Evolutionary conservation across 2,797 vertebrate genomes (phyloP), one percentile per base, ranked within the genome.

Genomic region (Rhynchotus rufescens): DNA sequence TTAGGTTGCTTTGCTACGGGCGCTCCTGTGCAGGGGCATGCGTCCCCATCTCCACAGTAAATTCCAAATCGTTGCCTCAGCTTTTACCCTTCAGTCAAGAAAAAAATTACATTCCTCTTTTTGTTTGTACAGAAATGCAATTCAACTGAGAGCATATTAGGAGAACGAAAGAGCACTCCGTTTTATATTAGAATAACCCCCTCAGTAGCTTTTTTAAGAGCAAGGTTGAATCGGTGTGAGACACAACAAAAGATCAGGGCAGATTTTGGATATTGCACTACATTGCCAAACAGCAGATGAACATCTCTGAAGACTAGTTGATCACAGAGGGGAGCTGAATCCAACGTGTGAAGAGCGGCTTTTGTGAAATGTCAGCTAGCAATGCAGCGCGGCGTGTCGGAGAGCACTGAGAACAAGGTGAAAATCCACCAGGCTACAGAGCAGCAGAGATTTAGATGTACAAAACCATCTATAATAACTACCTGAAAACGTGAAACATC

Each of bases 301-400:
- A 84, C 83, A 51, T 75, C 40, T 56, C 44, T 36, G n/a, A 90
- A 51, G 26, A 36, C 16, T 49, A 21, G 19, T 22, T 77, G 80
- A 82, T 86, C 65, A 42, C 69, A 59, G 62, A 57, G 51, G 73
- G 74, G 12, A 74, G 68, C 45, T 60, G 72, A 93, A 92, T 90
- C 25, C 71, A 88, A 57, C 86, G n/a, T 15, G 36, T 23, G 59
- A 85, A 25, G 65, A 88, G 75, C 17, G 36, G 51, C 40, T 92
- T 96, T 95, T 94, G 80, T 75, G 45, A 95, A 95, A 93, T 57
- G 61, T 87, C 91, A 95, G 26, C 60, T 66, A 40, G 62, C 74
- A 93, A 80, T 25, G 22, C 30, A 14, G 3, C 20, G 9, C 74
- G 51, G 36, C 17, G 2, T 78, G 17, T 28, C 28, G 64, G 71